Base-by-base conservation (phyloP, 2,797 vertebrate genomes). In the Argya squamiceps region DNA sequence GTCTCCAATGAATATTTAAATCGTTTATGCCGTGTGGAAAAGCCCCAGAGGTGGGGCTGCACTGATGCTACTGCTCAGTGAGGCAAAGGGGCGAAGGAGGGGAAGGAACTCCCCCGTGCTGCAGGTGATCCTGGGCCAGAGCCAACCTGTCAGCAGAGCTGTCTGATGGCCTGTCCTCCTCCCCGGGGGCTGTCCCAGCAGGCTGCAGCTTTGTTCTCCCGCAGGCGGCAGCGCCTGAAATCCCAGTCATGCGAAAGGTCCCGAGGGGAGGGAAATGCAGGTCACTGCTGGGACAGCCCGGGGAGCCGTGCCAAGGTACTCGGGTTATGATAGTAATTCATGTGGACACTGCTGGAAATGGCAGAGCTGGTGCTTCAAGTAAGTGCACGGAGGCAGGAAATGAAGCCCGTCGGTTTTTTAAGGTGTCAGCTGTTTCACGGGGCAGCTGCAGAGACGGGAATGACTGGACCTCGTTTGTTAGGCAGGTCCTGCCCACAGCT, bases 221-320 rank as follows among this genome's bases (percentile, higher is more conserved):
- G 46, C 50, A 62, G 50, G 71, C 70, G 64, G 67, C 82, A 39
- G 71, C 65, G 60, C 69, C 88, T 88, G 67, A 78, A 87, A 78
- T 65, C 81, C 70, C 81, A 91, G 47, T 7, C 75, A 37, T 6
- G 27, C 37, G 23, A 39, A 7, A 68, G 52, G 67, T 93, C 85
- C 83, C 12, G 0, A 37, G 81, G 78, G 91, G 27, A 74, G 13
- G 80, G 69, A 77, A 83, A 92, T 24, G 62, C 88, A 90, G 88
- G 82, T 95, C 92, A 76, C 67, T 56, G 71, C 81, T 58, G 82
- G 95, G 89, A 91, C 93, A 91, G 86, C 78, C 82, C 43, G 49
- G 50, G 37, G 46, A 88, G 29, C 0, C 6, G 5, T 2, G 12
- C 78, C 70, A n/a, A 88, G 69, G 70, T 8, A 27, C 75, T 86